phyloP scores from a whole-genome alignment of 2,797 vertebrate genomes.

The Typhlichthys subterraneus region DNA sequence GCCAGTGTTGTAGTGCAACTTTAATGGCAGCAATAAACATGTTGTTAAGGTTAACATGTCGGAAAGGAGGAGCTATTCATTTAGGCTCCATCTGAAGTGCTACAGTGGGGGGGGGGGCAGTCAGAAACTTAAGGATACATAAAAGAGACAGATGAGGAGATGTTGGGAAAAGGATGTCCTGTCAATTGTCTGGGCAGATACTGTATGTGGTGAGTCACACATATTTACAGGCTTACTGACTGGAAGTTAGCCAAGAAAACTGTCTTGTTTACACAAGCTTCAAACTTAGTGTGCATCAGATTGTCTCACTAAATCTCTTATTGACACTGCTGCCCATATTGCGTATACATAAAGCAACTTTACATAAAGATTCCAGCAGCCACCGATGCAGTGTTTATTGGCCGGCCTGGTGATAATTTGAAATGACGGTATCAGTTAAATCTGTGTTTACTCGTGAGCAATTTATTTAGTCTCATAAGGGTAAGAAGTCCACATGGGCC shows the following conservation, averaged over 20 bases:
- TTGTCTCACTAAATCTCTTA: conserved; percentile 16
- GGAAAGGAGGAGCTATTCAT: too few relatives aligned
- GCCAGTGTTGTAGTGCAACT: too few relatives aligned
- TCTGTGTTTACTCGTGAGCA: conserved; percentile 6
- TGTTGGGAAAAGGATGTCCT: conserved; percentile 34
- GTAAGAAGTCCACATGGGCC: too few relatives aligned
- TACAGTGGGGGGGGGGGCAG: conserved; percentile 9
- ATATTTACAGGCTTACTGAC: conserved; percentile 22
- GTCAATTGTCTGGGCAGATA: conserved; percentile 13
- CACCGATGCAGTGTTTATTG: conserved; percentile 15
- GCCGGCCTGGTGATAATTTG: conserved; percentile 7
- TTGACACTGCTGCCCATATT: background rate
- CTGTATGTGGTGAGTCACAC: conserved; percentile 33
- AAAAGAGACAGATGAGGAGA: conserved; percentile 45
- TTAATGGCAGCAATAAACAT: too few relatives aligned
- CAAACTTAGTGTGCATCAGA: conserved; percentile 1
- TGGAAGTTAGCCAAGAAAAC: conserved; percentile 33
- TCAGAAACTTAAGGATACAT: conserved; percentile 32
- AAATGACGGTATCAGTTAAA: conserved; percentile 9
- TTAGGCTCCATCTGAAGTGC: too few relatives aligned
- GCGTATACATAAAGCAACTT: conserved; percentile 4
- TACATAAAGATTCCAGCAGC: conserved; percentile 1
- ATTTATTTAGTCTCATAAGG: conserved; percentile 8
- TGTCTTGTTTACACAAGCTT: conserved; percentile 33
- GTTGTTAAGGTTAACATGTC: too few relatives aligned